Percentiles rank a stretch among this genome's conserved stretches.
Conservation (phyloP, 2,888 invertebrate species). For the Zeuzera pyrina region DNA sequence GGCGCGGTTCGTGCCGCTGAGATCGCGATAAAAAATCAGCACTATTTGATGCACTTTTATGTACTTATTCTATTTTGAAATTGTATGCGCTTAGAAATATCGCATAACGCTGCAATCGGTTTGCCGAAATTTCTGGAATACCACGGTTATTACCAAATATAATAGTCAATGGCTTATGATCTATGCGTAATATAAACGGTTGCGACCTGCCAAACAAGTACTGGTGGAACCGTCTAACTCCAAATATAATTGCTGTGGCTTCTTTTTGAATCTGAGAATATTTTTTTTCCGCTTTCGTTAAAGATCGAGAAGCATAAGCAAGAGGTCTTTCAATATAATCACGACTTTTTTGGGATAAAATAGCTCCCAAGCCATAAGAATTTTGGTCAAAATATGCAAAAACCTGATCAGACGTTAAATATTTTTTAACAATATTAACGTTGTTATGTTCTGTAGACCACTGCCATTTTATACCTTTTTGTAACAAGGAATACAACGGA, state of each 20-base stretch:
- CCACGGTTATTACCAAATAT: slow-evolving; percentile 21
- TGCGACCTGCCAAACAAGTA: slow-evolving; percentile 18
- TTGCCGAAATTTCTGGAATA: slow-evolving; percentile 20
- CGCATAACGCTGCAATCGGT: slow-evolving; percentile 20
- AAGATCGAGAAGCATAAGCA: slow-evolving; percentile 14
- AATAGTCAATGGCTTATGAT: slow-evolving; percentile 19
- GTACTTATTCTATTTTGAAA: no score
- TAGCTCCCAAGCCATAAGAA: slow-evolving; percentile 16
- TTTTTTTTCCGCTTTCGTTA: slow-evolving; percentile 14
- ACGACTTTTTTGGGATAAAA: slow-evolving; percentile 13
- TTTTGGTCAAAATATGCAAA: slow-evolving; percentile 12
- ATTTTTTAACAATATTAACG: slow-evolving; percentile 1
- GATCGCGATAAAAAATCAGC: no score
- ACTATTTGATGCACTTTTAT: no score
- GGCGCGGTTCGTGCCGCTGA: no score
- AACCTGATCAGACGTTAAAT: slow-evolving; percentile 8
- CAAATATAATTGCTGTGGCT: slow-evolving; percentile 10
- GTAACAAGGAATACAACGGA: slow-evolving; percentile 4
- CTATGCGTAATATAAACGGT: slow-evolving; percentile 18
- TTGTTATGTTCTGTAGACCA: slow-evolving; percentile 2
- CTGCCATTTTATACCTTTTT: slow-evolving; percentile 3
- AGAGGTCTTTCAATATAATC: slow-evolving; percentile 9
- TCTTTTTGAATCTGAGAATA: slow-evolving; percentile 15
- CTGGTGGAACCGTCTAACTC: slow-evolving; percentile 14
- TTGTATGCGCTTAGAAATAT: slow-evolving; percentile 21